Evolutionary conservation across 2,888 invertebrate genomes (phyloP).

Genomic region (Eupeodes latifasciatus): DNA sequence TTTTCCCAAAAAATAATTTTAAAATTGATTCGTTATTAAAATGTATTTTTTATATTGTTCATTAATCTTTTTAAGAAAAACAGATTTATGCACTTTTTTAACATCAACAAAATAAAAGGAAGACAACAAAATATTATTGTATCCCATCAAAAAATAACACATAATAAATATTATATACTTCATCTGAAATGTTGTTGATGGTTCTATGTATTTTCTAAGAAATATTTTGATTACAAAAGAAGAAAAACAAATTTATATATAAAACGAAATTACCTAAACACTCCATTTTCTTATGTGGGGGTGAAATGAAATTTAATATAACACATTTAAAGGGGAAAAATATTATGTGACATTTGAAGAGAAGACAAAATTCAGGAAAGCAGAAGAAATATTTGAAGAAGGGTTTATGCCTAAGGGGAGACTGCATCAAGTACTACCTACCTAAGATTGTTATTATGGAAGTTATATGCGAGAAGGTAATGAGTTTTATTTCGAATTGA

Average conservation of each 20-base stretch:
- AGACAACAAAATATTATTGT: background rate
- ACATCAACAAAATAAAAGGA: background rate
- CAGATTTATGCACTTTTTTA: background rate
- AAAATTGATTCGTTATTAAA: constrained; percentile 17
- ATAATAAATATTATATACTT: background rate
- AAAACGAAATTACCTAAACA: background rate
- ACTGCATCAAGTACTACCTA: background rate
- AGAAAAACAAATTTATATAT: background rate
- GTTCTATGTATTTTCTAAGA: background rate
- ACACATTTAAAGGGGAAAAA: background rate
- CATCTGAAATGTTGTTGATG: background rate
- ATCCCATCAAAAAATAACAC: background rate
- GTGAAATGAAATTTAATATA: background rate
- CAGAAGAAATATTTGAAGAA: background rate
- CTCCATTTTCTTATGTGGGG: background rate
- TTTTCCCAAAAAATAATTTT: too few relatives aligned
- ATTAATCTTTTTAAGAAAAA: background rate
- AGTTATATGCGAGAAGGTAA: too few relatives aligned
- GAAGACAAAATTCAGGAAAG: background rate
- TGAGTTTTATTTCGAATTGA: background rate
- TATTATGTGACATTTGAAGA: background rate
- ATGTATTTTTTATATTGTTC: background rate
- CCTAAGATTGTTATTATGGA: background rate
- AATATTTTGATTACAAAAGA: background rate
- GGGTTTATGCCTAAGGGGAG: background rate